Percentiles rank a stretch among this genome's conserved stretches.
Evolutionary conservation across 2,888 invertebrate genomes (phyloP).

Genomic region (Mycogona germanica): DNA sequence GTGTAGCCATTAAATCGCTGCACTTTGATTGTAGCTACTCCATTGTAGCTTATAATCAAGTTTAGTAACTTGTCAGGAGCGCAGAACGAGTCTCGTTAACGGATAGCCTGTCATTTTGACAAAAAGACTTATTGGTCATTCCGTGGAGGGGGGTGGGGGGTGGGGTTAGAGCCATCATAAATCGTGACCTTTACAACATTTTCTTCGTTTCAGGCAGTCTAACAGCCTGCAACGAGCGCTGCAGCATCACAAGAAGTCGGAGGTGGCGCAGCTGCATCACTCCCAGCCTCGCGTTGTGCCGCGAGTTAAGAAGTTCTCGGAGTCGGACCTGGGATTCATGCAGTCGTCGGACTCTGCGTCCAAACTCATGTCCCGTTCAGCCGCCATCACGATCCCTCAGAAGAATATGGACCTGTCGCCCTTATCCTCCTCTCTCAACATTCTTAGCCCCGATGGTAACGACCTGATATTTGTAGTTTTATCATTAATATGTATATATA

Average conservation of each 20-base stretch:
- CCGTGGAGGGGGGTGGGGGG: too few relatives aligned
- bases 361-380: slow-evolving; percentile 19
- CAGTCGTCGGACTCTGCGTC: slow-evolving; percentile 7
- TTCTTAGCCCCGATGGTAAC: slow-evolving; percentile 2
- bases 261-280: not conserved
- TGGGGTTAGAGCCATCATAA: too few relatives aligned
- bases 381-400: slow-evolving; percentile 23
- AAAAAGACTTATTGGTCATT: too few relatives aligned
- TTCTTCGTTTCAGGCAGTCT: slow-evolving; percentile 20
- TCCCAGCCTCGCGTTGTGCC: slow-evolving; percentile 8
- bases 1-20: too few relatives aligned
- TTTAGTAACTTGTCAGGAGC: not conserved
- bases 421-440: slow-evolving; percentile 14
- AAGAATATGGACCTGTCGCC: slow-evolving; percentile 8
- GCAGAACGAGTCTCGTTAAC: too few relatives aligned
- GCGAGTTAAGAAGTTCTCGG: slow-evolving; percentile 17
- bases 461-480: not conserved
- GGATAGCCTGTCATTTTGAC: too few relatives aligned
- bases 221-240: slow-evolving; percentile 21
- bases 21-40: too few relatives aligned
- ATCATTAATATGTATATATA: not conserved
- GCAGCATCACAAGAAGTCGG: slow-evolving; percentile 19
- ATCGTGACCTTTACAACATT: too few relatives aligned
- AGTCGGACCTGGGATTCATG: slow-evolving; percentile 21
- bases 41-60: not conserved